Evolutionary conservation across 2,113 vertebrate genomes (phyloP), one percentile per base, ranked within the genome.

Genomic region (Regulus satrapa): DNA sequence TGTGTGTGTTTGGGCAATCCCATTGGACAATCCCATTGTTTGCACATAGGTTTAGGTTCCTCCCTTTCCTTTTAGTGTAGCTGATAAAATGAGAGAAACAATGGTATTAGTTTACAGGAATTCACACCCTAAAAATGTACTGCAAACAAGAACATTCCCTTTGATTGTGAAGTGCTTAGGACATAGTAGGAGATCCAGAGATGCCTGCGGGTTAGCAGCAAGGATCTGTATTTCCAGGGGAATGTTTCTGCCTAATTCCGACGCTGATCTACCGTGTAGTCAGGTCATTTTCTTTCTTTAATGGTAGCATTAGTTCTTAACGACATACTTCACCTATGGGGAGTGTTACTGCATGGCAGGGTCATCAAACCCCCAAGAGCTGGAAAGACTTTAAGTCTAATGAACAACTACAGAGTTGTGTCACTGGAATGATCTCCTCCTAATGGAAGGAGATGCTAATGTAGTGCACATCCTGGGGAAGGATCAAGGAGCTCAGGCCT

Each of bases 131-230:
- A 52, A 29, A 89, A 76, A 18, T 0, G 1, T 49, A 4, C 21
- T 43, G 18, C 20, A 72, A 34, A 55, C 21, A 58, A 18, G 20
- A 51, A 41, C 64, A 43, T 51, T 93, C 31, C 15, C 5, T n/a
- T n/a, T n/a, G n/a, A 8, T 1, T 0, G 1, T 43, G 45, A 68
- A 29, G 49, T 29, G 20, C 12, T 15, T 10, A 14, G 66, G 41
- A 36, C 0, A 0, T 24, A 51, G 18, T 7, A 46, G 59, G 69
- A 67, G n/a, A 61, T 75, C 10, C 38, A 28, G 38, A 41, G 46
- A 23, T 19, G 78, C 41, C 16, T 72, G 43, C 1, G 5, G 48
- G 38, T 29, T 71, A 5, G 4, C 3, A 2, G 10, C 20, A 36
- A 46, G 46, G 23, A 38, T 82, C 67, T 24, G 19, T 75, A 32